Conservation (phyloP, 2,113 vertebrate species). For the Ariopsis seemanni region DNA sequence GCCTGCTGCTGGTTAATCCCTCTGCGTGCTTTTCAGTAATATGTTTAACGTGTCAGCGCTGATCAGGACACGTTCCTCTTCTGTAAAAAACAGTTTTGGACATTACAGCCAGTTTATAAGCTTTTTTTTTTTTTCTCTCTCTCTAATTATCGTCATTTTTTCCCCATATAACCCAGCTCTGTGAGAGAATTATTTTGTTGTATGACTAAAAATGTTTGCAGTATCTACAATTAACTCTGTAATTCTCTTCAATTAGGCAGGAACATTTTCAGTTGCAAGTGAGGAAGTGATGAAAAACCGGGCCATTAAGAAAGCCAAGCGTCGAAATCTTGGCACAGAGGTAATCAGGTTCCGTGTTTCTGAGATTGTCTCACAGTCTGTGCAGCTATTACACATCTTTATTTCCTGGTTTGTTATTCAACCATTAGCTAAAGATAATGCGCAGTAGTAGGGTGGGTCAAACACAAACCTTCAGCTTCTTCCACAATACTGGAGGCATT, state of each 20-base stretch:
- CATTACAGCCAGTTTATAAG: background rate
- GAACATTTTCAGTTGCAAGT: conserved; percentile 88
- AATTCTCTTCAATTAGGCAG: conserved; percentile 75
- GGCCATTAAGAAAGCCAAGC: conserved; percentile 93
- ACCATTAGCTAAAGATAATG: background rate
- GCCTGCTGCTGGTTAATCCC: background rate
- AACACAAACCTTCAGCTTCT: background rate
- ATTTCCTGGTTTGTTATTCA: conserved; percentile 2
- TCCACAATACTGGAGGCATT: background rate
- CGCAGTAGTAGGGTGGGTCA: background rate
- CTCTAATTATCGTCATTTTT: background rate
- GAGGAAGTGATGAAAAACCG: conserved; percentile 91
- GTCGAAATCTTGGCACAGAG: conserved; percentile 78
- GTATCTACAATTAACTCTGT: background rate
- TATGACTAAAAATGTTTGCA: background rate
- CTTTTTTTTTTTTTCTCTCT: background rate
- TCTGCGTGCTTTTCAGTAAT: background rate
- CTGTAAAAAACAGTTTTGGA: background rate
- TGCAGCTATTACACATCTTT: background rate
- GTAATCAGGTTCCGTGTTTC: conserved; percentile 63
- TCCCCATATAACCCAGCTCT: background rate
- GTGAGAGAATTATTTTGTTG: background rate
- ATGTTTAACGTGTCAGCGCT: background rate
- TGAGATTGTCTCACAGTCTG: background rate
- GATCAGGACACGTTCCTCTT: background rate